Conservation (phyloP, 2,797 vertebrate genomes). For the Gymnodraco acuticeps region DNA sequence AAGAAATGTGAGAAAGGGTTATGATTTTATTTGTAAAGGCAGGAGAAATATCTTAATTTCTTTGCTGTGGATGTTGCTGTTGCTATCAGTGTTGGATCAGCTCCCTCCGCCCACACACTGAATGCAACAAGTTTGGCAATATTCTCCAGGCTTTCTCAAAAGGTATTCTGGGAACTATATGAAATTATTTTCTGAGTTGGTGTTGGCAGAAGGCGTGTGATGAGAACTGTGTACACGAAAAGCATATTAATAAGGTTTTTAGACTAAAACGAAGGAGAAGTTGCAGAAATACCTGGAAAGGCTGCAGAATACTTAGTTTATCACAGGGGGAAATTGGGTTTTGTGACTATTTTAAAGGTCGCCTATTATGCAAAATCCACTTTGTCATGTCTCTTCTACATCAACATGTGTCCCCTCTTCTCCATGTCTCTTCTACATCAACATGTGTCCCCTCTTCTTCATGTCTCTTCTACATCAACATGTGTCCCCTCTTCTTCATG, state of each 20-base stretch:
- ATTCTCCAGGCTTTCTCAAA: constrained; percentile 52
- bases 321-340: too few species aligned
- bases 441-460: too few species aligned
- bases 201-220: constrained; percentile 33
- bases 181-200: constrained; percentile 48
- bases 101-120: constrained; percentile 58
- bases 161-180: constrained; percentile 60
- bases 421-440: too few species aligned
- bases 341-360: too few species aligned
- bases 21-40: constrained; percentile 11
- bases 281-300: too few species aligned
- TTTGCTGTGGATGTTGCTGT: constrained; percentile 47
- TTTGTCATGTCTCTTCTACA: too few species aligned
- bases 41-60: background rate
- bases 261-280: background rate
- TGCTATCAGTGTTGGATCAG: constrained; percentile 43
- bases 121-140: constrained; percentile 45
- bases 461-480: too few species aligned
- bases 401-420: too few species aligned
- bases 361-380: too few species aligned
- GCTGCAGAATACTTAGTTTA: too few species aligned
- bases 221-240: constrained; percentile 25
- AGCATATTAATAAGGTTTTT: constrained; percentile 4
- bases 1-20: constrained; percentile 5
- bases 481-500: too few species aligned